Evolutionary conservation across 2,113 vertebrate species (phyloP).

Genomic region (Eolophus roseicapilla): DNA sequence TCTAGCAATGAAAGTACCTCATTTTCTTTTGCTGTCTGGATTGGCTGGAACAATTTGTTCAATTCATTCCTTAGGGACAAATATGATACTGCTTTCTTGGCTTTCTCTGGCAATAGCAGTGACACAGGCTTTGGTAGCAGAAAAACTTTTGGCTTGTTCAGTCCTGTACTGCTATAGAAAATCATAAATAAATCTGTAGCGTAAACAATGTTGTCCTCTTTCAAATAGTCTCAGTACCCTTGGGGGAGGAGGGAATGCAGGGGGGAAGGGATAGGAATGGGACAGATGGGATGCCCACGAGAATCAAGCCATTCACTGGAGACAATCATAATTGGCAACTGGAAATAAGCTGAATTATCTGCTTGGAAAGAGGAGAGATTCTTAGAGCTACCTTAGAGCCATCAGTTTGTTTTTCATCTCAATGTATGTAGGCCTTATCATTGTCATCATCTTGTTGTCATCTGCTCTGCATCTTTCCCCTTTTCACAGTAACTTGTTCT

Average conservation of each 20-base stretch:
- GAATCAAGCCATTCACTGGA: constrained; percentile 14
- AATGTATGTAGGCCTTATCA: constrained; percentile 2
- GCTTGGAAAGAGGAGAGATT: neutral
- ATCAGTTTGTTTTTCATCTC: neutral
- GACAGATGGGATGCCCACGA: constrained; percentile 56
- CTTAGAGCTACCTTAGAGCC: constrained; percentile 7
- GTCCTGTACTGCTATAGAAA: neutral
- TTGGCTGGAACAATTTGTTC: neutral
- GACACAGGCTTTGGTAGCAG: neutral
- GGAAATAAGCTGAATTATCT: constrained; percentile 33
- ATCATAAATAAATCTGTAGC: neutral
- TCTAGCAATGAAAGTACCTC: neutral
- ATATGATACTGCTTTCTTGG: neutral
- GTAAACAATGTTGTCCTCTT: neutral
- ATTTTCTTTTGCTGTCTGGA: constrained; percentile 7
- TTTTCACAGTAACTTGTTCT: constrained; percentile 34
- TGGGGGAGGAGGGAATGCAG: neutral
- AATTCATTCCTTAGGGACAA: neutral
- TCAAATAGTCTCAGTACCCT: neutral
- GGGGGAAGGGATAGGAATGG: neutral
- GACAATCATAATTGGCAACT: constrained; percentile 30
- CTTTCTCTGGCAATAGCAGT: neutral
- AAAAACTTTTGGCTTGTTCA: neutral
- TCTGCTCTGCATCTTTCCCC: constrained; percentile 13
- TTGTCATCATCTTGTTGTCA: constrained; percentile 1